These are phyloP conservation scores for Leontopithecus rosalia DNA, from an alignment of 2,797 vertebrate species.

Conservation along the genomic window DNA sequence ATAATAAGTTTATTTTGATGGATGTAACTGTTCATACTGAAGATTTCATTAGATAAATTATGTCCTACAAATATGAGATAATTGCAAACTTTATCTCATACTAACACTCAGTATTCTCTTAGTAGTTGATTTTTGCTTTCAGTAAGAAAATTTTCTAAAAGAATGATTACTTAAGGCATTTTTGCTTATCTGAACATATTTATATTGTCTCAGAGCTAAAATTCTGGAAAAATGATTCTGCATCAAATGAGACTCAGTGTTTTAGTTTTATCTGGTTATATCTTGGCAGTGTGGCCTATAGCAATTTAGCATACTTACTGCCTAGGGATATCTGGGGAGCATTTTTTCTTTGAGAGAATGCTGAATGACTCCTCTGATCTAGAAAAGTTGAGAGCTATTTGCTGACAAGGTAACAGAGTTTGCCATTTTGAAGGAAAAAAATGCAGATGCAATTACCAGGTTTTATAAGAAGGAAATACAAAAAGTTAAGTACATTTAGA, in stretches of 20 bases:
- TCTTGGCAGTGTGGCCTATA: not conserved
- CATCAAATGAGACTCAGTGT: not conserved
- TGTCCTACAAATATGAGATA: not conserved
- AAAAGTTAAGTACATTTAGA: not conserved
- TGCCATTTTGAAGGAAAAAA: not conserved
- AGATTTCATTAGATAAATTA: not conserved
- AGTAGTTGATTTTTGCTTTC: not conserved
- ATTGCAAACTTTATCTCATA: not conserved
- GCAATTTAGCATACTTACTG: slow-evolving; percentile 4
- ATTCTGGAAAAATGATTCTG: slow-evolving; percentile 35
- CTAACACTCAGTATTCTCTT: slow-evolving; percentile 8
- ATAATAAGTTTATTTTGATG: not conserved
- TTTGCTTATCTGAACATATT: slow-evolving; percentile 21
- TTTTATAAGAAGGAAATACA: not conserved
- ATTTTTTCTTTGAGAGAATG: slow-evolving; percentile 33
- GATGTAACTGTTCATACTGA: not conserved
- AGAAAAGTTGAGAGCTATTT: slow-evolving; percentile 35
- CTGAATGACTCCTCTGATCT: not conserved
- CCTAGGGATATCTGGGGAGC: not conserved
- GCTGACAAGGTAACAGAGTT: slow-evolving; percentile 25
- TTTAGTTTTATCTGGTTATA: slow-evolving; percentile 24
- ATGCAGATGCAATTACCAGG: not conserved
- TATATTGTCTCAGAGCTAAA: slow-evolving; percentile 14
- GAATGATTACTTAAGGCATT: not conserved
- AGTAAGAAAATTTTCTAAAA: not conserved